Evolutionary conservation across 2,797 vertebrate species (phyloP), one percentile per base, ranked within the genome.

Genomic region (Parotocinclus haroldoi): DNA sequence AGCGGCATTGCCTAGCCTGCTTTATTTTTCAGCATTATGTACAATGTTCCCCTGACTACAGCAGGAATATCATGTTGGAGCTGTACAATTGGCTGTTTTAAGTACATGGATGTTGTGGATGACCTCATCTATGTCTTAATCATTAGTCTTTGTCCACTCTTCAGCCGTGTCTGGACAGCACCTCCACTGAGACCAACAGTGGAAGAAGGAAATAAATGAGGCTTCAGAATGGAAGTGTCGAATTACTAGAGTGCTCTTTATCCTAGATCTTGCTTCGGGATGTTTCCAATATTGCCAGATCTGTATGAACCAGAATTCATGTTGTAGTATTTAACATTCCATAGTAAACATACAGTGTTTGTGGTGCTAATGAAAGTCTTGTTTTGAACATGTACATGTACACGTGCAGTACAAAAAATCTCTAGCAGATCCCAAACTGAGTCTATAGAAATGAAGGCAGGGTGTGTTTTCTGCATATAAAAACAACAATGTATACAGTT

Each of bases 71-170:
- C 27, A 27, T 27, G 27, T 5, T 2, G 2, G 27, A 27, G 27
- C 27, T 2, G 2, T 5, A 27, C 27, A 2, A 27, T 27, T 27
- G 48, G 48, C 16, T 53, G 57, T 45, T 19, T 37, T 17, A 52
- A 60, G 63, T 44, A 17, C 13, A 58, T n/a, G 19, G 48, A 53
- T 50, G 66, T 13, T 66, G 54, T 50, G 62, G 53, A 49, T 69
- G 48, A 66, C 70, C 45, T 18, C 36, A 17, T 61, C 51, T 71
- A 73, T 71, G 51, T 73, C 57, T 58, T n/a, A 13, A 62, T 50
- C 58, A 68, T 66, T 63, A 68, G 72, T 77, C 72, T 73, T 77
- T 71, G 72, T 74, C 58, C 63, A 49, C 52, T 69, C 51, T 7
- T 42, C 46, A 58, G 63, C 59, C 53, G 56, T 44, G 57, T 13